Evolutionary conservation across 2,888 invertebrate genomes (phyloP).

Genomic region (Labia minor): DNA sequence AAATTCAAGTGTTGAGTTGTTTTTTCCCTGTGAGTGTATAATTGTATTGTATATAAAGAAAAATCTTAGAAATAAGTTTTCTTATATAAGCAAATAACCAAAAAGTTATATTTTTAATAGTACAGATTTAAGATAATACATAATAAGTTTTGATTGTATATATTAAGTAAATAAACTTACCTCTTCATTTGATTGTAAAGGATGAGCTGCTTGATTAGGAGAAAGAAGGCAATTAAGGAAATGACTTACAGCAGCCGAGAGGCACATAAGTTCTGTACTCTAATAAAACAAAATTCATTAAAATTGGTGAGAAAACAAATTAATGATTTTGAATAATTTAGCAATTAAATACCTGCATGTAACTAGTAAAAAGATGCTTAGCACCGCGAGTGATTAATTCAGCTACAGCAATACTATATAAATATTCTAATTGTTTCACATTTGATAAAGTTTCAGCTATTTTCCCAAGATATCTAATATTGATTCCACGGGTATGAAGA

Average conservation of each 20-base stretch:
- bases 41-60: too few species aligned
- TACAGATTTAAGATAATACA: too few species aligned
- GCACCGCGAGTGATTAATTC: slow-evolving; percentile 82
- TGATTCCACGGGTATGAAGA: slow-evolving; percentile 90
- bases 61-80: too few species aligned
- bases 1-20: too few species aligned
- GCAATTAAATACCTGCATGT: slow-evolving; percentile 57
- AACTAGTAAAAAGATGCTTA: slow-evolving; percentile 86
- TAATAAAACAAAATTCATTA: slow-evolving; percentile 34
- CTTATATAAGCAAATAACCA: too few species aligned
- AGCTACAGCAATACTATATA: slow-evolving; percentile 79
- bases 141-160: too few species aligned
- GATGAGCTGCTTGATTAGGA: slow-evolving; percentile 56
- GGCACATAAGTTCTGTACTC: slow-evolving; percentile 80
- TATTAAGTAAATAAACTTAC: slow-evolving; percentile 39
- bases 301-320: not conserved
- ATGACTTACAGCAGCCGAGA: slow-evolving; percentile 84
- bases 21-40: too few species aligned
- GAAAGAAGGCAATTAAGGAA: slow-evolving; percentile 93
- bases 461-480: slow-evolving; percentile 92
- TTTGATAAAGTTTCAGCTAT: slow-evolving; percentile 68
- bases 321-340: not conserved
- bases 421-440: slow-evolving; percentile 71
- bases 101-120: too few species aligned
- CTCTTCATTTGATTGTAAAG: slow-evolving; percentile 57